A percentile compares a stretch with the other conserved stretches of the same genome.
Conservation (phyloP, 2,888 invertebrate species). For the Drosophila nr. perissopoda region DNA sequence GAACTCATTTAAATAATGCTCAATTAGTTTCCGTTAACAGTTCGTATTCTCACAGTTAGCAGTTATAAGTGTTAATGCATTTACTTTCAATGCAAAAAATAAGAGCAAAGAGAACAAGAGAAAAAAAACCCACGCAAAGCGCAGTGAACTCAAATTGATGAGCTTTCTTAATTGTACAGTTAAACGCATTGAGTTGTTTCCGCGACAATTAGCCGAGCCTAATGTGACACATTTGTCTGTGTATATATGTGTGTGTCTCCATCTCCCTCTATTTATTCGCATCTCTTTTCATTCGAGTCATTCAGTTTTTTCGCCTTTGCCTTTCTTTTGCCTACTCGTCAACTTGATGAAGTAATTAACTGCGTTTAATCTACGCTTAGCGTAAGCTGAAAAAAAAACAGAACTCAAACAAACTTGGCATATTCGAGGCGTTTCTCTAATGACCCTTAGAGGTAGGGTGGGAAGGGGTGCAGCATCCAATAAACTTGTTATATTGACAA, state of each 20-base stretch:
- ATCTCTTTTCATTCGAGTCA: slow-evolving; percentile 34
- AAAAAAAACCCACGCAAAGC: slow-evolving; percentile 1
- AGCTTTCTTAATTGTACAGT: slow-evolving; percentile 33
- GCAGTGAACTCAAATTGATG: slow-evolving; percentile 18
- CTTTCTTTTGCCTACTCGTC: slow-evolving; percentile 45
- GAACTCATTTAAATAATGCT: neutral
- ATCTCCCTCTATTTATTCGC: slow-evolving; percentile 42
- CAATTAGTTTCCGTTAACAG: neutral
- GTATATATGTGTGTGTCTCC: neutral
- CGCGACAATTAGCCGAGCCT: slow-evolving; percentile 53
- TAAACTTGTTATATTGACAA: slow-evolving; percentile 77
- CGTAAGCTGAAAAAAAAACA: slow-evolving; percentile 24
- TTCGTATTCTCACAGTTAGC: neutral
- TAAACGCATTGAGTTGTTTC: slow-evolving; percentile 39
- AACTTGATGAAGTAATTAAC: slow-evolving; percentile 75
- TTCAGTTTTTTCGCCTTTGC: slow-evolving; percentile 20
- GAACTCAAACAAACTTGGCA: slow-evolving; percentile 53
- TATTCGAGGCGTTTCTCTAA: slow-evolving; percentile 62
- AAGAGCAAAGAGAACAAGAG: neutral
- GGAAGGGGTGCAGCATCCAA: slow-evolving; percentile 44
- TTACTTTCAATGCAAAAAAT: slow-evolving; percentile 12
- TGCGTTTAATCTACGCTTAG: slow-evolving; percentile 73
- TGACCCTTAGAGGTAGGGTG: slow-evolving; percentile 45
- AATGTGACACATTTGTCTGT: slow-evolving; percentile 53
- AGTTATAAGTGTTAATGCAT: slow-evolving; percentile 6